Base-by-base conservation (phyloP, 2,888 invertebrate species). In the Caenorhabditis doughertyi region DNA sequence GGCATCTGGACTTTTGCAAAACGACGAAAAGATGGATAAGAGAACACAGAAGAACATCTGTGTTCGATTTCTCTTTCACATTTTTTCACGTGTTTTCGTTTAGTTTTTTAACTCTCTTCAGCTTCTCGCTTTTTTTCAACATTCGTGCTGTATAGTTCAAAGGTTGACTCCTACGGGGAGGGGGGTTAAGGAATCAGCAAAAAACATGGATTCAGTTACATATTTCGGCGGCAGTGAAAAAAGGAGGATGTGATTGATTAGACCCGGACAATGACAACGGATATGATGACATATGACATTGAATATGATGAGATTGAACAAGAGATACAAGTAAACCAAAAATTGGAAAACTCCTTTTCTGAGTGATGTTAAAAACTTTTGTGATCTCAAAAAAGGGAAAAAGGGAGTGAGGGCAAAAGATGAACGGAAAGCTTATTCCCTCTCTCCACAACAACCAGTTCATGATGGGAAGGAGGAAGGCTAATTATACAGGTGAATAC, bases 201-300 rank as follows among this genome's bases (percentile, higher is more conserved):
- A 73, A 76, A 67, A 76, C 76, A 76, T 60, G 76, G 76, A 76
- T 76, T 67, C 76, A 47, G 51, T 76, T 76, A 76, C 76, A 67
- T 76, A 68, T n/a, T 58, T 25, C 44, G 3, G 3, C 18, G 44
- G 18, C 44, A 39, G 4, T 9, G n/a, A n/a, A n/a, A n/a, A n/a
- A 9, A 5, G 35, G 35, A 35, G 5, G 35, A 35, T 35, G 13
- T 76, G 76, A 76, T 76, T 76, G 76, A 76, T 68, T 76, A 60
- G 67, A 76, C 67, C 71, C 35, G 29, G 56, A 70, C 51, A 70
- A 23, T 27, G 27, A 70, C 35, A 32, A 29, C 27, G 68, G n/a
- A 2, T 23, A 27, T 16, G 42, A 35, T 23, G 55, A 68, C 68
- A 55, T 53, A 55, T 42, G 25, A 53, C 27, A 47, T 47, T 42